Evolutionary conservation across 2,888 invertebrate genomes (phyloP).

Genomic region (Ditylenchus weischeri): DNA sequence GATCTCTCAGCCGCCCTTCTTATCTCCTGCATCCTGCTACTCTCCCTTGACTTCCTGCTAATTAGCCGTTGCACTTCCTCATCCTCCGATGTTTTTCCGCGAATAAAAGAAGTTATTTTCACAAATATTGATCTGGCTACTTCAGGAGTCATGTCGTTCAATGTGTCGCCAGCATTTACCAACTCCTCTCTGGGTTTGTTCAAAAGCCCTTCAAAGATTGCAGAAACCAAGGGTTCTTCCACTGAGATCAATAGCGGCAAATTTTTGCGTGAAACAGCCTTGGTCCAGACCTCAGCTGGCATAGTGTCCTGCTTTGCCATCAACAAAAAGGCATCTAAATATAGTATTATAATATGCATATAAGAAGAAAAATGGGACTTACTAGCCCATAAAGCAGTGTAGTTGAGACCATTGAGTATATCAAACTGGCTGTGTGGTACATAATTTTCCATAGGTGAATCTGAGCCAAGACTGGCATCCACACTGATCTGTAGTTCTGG

Average conservation of each 20-base stretch:
- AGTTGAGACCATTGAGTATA: conserved; percentile 43
- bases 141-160: conserved; percentile 40
- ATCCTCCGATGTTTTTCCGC: conserved; percentile 27
- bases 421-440: conserved; percentile 47
- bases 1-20: conserved; percentile 39
- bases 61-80: conserved; percentile 41
- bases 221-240: conserved; percentile 15
- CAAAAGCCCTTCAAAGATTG: background rate
- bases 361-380: background rate
- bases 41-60: conserved; percentile 37
- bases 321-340: conserved; percentile 49
- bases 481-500: conserved; percentile 48
- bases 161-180: conserved; percentile 4
- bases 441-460: conserved; percentile 55
- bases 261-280: conserved; percentile 11
- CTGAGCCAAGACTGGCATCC: conserved; percentile 52
- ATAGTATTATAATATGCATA: background rate
- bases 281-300: conserved; percentile 11
- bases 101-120: conserved; percentile 37
- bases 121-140: conserved; percentile 46
- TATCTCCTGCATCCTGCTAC: conserved; percentile 30
- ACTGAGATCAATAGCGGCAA: conserved; percentile 19
- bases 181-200: conserved; percentile 14
- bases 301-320: conserved; percentile 35
- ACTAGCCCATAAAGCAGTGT: conserved; percentile 45